Base-by-base conservation (phyloP, 2,888 invertebrate species). In the Mellilla xanthometata region DNA sequence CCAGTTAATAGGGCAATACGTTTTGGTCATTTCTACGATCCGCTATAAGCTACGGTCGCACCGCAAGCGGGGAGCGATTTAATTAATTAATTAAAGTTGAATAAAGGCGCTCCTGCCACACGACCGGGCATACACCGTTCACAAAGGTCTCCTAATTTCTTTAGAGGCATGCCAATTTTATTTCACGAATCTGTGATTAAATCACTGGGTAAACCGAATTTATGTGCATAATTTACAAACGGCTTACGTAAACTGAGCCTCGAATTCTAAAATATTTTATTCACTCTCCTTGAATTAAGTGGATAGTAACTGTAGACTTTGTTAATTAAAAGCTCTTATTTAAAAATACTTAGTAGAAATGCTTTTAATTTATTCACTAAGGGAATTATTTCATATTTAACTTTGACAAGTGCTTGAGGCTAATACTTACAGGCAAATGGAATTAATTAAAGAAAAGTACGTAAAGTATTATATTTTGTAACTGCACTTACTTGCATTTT, bases 1-100 rank as follows among this genome's bases (percentile, higher is more conserved):
- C 62, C 66, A 68, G 68, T 77, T 81, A 78, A 81, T 78, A 72
- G 76, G 72, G 71, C 76, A 77, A 81, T 81, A 73, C 71, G 72
- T 80, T 79, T 76, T 73, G 77, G 76, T 75, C 68, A 72, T 68
- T 78, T 72, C 72, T 69, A 65, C 68, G 65, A 74, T 71, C 68
- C 68, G 57, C 55, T 60, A 57, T 33, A 46, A 44, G 60, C 47
- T 45, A 54, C 43, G 65, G 66, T 46, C 35, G 30, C 26, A 52
- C 46, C 63, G 46, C 27, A 13, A 65, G 69, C 68, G 62, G 30
- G 30, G 12, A 19, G 32, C 24, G 13, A 47, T 39, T 22, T 15
- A 28, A 11, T 3, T 28, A 28, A 28, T 11, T 12, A 32, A 38
- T 38, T 32, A 22, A 32, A 39, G 10, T 26, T 15, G 36, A 29